phyloP scores from a whole-genome alignment of 2,888 invertebrate genomes.

The Hyppa rectilinea region DNA sequence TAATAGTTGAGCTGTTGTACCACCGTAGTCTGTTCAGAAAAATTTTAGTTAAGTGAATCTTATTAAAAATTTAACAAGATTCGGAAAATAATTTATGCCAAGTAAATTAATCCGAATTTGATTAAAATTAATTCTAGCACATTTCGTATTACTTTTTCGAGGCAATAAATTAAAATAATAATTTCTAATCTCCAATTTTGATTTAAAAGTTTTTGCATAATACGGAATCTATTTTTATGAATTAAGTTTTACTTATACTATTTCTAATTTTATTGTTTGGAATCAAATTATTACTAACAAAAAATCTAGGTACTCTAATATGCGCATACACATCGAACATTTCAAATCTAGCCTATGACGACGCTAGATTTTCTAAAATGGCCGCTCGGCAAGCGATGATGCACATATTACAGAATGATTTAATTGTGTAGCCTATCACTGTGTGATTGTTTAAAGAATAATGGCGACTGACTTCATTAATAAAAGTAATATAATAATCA shows the following conservation, averaged over 20 bases:
- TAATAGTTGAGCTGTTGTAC: conserved; percentile 42
- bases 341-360: conserved; percentile 36
- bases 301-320: conserved; percentile 58
- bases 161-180: neutral
- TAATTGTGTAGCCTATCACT: conserved; percentile 46
- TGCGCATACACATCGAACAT: conserved; percentile 61
- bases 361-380: conserved; percentile 48
- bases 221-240: conserved; percentile 8
- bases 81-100: neutral
- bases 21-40: conserved; percentile 54
- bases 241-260: conserved; percentile 20
- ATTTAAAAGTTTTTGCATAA: conserved; percentile 11
- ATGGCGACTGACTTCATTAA: conserved; percentile 37
- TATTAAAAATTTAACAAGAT: too few species aligned
- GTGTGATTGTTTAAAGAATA: conserved; percentile 47
- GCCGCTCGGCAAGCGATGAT: conserved; percentile 45
- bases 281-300: conserved; percentile 39
- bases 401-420: conserved; percentile 63
- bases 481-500: conserved; percentile 8
- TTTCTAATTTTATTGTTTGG: conserved; percentile 17
- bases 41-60: neutral
- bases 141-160: neutral
- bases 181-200: neutral
- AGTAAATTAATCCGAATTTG: conserved; percentile 6
- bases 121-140: neutral